A percentile compares a stretch with the other conserved stretches of the same genome.
Conservation (phyloP, 2,888 invertebrate genomes). For the Crioceris asparagi region DNA sequence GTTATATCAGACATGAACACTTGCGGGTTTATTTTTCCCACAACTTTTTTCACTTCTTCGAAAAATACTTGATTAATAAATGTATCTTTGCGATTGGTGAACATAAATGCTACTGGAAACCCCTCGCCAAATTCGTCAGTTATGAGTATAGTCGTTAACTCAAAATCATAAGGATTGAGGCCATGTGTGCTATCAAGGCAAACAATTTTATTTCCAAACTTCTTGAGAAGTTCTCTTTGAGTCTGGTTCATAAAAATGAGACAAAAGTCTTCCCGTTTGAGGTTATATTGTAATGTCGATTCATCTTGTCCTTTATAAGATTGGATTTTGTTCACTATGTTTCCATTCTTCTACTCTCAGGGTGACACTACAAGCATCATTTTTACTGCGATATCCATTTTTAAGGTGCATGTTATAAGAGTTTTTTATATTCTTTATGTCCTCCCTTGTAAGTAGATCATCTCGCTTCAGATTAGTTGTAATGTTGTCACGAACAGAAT, state of each 20-base stretch:
- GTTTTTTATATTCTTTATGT: conserved; percentile 6
- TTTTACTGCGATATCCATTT: conserved; percentile 3
- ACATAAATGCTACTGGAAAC: conserved; percentile 8
- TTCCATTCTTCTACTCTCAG: conserved; percentile 2
- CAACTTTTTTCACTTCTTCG: conserved; percentile 4
- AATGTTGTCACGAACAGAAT: conserved; percentile 4
- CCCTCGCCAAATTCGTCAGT: conserved; percentile 6
- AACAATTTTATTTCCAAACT: conserved; percentile 5
- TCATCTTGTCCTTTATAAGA: conserved; percentile 4
- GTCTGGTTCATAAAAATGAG: conserved; percentile 3
- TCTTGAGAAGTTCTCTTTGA: background rate
- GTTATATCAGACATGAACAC: conserved; percentile 15
- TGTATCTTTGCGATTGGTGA: conserved; percentile 5
- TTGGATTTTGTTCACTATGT: background rate
- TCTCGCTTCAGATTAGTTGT: conserved; percentile 1
- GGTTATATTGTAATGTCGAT: background rate
- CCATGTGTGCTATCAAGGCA: conserved; percentile 7
- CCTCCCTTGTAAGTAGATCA: conserved; percentile 4
- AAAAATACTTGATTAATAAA: conserved; percentile 5
- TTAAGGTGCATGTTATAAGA: background rate
- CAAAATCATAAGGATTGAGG: conserved; percentile 7
- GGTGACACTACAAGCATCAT: conserved; percentile 2
- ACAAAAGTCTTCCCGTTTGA: conserved; percentile 1
- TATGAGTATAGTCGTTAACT: conserved; percentile 6
- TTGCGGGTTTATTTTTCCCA: conserved; percentile 7